These are phyloP conservation scores for Microctenopoma stevenorrisi DNA, from an alignment of 2,797 vertebrate genomes.

Conservation along the genomic window DNA sequence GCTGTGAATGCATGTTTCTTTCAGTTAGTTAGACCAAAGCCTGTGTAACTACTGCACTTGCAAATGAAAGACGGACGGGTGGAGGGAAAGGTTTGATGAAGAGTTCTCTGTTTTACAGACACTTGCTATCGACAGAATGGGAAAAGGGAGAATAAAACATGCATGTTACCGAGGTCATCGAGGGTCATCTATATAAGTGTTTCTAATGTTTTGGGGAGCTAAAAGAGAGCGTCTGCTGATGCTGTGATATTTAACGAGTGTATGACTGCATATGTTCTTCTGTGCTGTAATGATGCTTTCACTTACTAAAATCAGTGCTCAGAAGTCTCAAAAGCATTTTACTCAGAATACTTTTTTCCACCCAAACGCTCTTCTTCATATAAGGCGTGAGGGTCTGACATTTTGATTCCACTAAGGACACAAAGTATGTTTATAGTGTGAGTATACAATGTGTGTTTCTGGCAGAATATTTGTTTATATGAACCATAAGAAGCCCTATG, in stretches of 20 bases:
- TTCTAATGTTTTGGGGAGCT: too few species aligned
- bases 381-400: neutral
- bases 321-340: neutral
- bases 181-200: too few species aligned
- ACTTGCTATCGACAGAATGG: slow-evolving; percentile 2
- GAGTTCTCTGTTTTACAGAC: slow-evolving; percentile 11
- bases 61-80: slow-evolving; percentile 32
- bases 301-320: neutral
- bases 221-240: slow-evolving; percentile 4
- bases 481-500: slow-evolving; percentile 5
- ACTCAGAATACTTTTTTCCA: neutral
- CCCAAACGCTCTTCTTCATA: neutral
- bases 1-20: slow-evolving; percentile 42
- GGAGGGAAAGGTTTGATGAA: slow-evolving; percentile 14
- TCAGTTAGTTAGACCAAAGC: slow-evolving; percentile 43
- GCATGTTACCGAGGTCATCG: slow-evolving; percentile 6
- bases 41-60: slow-evolving; percentile 8
- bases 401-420: neutral
- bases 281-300: slow-evolving; percentile 2
- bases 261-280: slow-evolving; percentile 1
- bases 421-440: neutral
- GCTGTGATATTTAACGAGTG: slow-evolving; percentile 27
- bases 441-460: slow-evolving; percentile 5
- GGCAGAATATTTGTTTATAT: neutral
- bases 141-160: neutral